Conservation (phyloP, 2,797 vertebrate species). For the Acestrorhynchus altus region DNA sequence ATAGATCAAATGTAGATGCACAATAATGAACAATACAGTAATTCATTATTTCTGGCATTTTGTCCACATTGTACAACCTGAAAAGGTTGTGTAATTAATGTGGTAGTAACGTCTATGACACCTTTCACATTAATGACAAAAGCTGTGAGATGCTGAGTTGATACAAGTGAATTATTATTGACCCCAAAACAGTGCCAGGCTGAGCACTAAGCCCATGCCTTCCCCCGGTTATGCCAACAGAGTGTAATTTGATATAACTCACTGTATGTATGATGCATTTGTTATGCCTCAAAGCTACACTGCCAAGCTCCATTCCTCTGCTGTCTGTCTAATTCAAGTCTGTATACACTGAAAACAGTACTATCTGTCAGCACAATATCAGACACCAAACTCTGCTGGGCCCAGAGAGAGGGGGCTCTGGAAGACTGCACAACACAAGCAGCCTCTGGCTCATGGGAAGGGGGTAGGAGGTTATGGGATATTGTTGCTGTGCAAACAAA, state of each 20-base stretch:
- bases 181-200: not conserved
- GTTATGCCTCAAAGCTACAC: conserved; percentile 14
- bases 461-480: conserved; percentile 1
- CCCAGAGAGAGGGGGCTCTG: conserved; percentile 9
- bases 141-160: not conserved
- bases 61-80: not conserved
- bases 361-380: conserved; percentile 28
- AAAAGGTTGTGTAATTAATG: not conserved
- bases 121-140: not conserved
- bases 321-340: conserved; percentile 22
- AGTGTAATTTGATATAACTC: conserved; percentile 25
- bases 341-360: conserved; percentile 13
- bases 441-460: conserved; percentile 14
- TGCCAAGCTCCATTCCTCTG: not conserved
- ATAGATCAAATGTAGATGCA: too few species aligned
- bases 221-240: not conserved
- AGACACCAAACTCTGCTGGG: conserved; percentile 9
- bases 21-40: too few species aligned
- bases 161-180: not conserved
- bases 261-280: conserved; percentile 8
- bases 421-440: conserved; percentile 17
- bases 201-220: not conserved
- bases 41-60: too few species aligned
- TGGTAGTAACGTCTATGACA: too few species aligned
- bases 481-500: not conserved